Conservation (phyloP, 2,113 vertebrate genomes). For the Nothocercus nigrocapillus region DNA sequence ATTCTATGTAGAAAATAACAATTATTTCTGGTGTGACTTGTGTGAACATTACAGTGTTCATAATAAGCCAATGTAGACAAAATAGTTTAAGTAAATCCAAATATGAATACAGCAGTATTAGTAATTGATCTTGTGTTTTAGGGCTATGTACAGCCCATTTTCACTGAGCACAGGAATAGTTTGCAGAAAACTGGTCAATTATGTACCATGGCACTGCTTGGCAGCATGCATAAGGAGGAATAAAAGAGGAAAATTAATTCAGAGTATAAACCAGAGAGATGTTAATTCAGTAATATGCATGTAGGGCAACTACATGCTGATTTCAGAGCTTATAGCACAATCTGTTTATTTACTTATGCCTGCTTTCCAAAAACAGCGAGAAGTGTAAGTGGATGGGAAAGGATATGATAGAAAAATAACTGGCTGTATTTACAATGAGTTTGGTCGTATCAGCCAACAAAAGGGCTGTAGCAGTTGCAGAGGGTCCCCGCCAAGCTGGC, state of each 20-base stretch:
- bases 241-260: neutral
- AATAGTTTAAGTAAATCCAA: neutral
- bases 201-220: neutral
- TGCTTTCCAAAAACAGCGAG: neutral
- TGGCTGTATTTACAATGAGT: neutral
- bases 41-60: neutral
- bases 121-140: neutral
- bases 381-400: neutral
- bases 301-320: neutral
- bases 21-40: neutral
- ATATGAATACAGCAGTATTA: neutral
- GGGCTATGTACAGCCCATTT: neutral
- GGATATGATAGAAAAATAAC: neutral
- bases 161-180: neutral
- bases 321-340: neutral
- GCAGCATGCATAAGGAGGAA: neutral
- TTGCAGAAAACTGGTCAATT: neutral
- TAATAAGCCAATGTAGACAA: neutral
- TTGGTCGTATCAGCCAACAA: fast-evolving
- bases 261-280: neutral
- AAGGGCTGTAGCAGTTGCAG: neutral
- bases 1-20: neutral
- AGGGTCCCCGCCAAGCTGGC: neutral
- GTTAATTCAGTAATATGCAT: neutral
- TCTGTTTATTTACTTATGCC: neutral